Percentiles rank a stretch among this genome's conserved stretches.
phyloP scores from a whole-genome alignment of 1,140 invertebrate species.

The Ostrea edulis region DNA sequence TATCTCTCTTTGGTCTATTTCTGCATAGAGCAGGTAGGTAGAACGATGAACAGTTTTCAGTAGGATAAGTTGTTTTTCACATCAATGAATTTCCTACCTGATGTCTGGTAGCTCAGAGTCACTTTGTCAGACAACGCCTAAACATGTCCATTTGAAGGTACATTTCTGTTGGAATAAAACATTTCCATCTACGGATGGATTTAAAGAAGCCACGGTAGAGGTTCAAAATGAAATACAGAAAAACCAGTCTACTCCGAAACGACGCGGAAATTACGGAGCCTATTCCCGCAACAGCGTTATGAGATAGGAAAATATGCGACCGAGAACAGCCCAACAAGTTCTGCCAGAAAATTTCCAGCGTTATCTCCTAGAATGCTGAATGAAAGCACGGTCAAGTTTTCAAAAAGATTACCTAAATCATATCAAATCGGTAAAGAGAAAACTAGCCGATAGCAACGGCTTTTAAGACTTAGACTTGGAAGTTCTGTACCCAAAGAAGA shows the following conservation, averaged over 20 bases:
- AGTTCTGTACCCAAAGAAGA: background rate
- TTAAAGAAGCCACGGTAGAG: background rate
- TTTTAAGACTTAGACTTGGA: background rate
- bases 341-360: background rate
- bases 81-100: background rate
- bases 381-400: background rate
- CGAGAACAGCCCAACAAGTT: slow-evolving; percentile 11
- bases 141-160: slow-evolving; percentile 18
- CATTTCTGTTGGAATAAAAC: background rate
- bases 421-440: background rate
- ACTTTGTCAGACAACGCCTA: background rate
- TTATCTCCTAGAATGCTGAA: background rate
- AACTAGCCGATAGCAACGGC: background rate
- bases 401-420: background rate
- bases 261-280: slow-evolving; percentile 24
- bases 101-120: background rate
- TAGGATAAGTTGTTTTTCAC: background rate
- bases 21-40: background rate
- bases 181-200: background rate
- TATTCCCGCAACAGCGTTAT: slow-evolving; percentile 24
- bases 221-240: background rate
- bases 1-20: no score
- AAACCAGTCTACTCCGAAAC: background rate
- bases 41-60: background rate
- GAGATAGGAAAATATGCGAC: slow-evolving; percentile 50